These are phyloP conservation scores for Phalacrocorax carbo DNA, from an alignment of 2,113 vertebrate genomes.

Conservation along the genomic window DNA sequence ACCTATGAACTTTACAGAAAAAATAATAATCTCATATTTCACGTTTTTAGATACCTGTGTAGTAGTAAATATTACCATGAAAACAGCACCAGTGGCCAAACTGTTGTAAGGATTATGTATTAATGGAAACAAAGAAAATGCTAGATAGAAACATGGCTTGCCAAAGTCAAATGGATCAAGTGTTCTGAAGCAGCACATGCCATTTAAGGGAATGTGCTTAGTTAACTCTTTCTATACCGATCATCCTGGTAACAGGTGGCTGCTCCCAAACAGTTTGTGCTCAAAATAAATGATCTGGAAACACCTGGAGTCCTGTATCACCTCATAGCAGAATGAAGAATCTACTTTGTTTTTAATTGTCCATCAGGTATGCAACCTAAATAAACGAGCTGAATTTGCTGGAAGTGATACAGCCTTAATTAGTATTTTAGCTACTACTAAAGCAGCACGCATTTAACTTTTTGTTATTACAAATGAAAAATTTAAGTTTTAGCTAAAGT, in stretches of 20 bases:
- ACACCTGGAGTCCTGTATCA: not conserved
- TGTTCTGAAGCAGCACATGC: too few species aligned
- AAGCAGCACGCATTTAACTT: conserved; percentile 11
- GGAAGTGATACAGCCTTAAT: not conserved
- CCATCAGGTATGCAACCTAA: not conserved
- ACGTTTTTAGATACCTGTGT: not conserved
- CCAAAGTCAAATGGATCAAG: not conserved
- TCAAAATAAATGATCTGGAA: not conserved
- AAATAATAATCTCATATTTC: not conserved
- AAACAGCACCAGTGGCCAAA: not conserved
- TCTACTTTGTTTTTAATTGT: not conserved
- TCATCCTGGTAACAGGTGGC: not conserved
- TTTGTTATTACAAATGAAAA: conserved; percentile 40
- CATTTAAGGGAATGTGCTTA: not conserved
- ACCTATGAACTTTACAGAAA: not conserved
- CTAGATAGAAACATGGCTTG: not conserved
- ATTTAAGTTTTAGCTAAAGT: conserved; percentile 35
- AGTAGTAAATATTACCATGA: not conserved
- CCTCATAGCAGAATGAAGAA: not conserved
- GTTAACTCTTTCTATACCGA: not conserved
- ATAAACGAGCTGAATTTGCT: not conserved
- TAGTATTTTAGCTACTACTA: not conserved
- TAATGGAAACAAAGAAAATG: not conserved
- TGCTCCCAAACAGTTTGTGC: not conserved
- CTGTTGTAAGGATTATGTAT: not conserved